Percentiles rank a stretch among this genome's conserved stretches.
Evolutionary conservation across 1,140 invertebrate genomes (phyloP).

Genomic region (Hypothenemus hampei): DNA sequence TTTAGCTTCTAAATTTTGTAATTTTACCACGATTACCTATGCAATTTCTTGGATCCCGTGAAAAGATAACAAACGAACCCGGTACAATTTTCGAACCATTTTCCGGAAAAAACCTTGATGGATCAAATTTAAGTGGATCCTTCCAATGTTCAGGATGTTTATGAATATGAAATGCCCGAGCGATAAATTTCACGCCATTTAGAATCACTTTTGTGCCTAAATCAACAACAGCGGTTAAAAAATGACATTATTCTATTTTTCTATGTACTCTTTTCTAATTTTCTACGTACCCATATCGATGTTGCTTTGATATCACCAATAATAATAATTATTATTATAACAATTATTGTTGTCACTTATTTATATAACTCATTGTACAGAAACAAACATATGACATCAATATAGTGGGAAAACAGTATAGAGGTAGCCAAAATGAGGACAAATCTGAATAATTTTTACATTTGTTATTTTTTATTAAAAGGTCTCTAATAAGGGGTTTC

Average conservation of each 20-base stretch:
- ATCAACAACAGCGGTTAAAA: too few species aligned
- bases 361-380: neutral
- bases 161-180: slow-evolving; percentile 11
- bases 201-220: slow-evolving; percentile 3
- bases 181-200: neutral
- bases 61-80: slow-evolving; percentile 59
- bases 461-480: too few species aligned
- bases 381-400: too few species aligned
- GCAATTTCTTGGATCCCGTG: slow-evolving; percentile 58
- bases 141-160: slow-evolving; percentile 9
- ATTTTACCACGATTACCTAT: slow-evolving; percentile 53
- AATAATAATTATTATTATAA: too few species aligned
- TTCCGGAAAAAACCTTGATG: slow-evolving; percentile 61
- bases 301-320: neutral
- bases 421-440: too few species aligned
- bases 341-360: slow-evolving; percentile 3
- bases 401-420: too few species aligned
- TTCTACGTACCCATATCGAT: slow-evolving; percentile 7
- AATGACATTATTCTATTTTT: too few species aligned
- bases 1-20: too few species aligned
- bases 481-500: too few species aligned
- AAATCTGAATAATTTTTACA: too few species aligned
- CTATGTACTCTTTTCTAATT: too few species aligned
- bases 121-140: slow-evolving; percentile 62
- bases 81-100: slow-evolving; percentile 46